Evolutionary conservation across 2,113 vertebrate species (phyloP).

Genomic region (Muscicapa adusta): DNA sequence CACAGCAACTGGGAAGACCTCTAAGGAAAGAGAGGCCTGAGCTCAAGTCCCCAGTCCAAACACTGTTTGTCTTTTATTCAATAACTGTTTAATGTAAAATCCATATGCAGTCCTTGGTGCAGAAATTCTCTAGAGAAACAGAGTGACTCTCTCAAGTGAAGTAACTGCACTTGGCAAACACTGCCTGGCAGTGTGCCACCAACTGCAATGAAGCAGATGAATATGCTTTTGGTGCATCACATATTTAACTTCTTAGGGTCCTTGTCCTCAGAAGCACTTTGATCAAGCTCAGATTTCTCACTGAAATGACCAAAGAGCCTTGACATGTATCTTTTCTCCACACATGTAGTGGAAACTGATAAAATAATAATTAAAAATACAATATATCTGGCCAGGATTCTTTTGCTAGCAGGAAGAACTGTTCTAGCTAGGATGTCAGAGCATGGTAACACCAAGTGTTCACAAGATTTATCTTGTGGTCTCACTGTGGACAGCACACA

Average conservation of each 20-base stretch:
- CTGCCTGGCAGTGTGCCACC: slow-evolving; percentile 45
- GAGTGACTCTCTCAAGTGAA: slow-evolving; percentile 63
- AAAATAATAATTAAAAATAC: background rate
- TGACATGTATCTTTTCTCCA: background rate
- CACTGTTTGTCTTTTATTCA: slow-evolving; percentile 45
- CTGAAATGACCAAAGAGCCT: background rate
- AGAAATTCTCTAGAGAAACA: slow-evolving; percentile 48
- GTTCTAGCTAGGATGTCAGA: background rate
- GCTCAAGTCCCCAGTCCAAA: background rate
- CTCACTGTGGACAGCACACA: background rate
- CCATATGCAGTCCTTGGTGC: slow-evolving; percentile 56
- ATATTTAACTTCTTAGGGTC: slow-evolving; percentile 44
- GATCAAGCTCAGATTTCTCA: background rate
- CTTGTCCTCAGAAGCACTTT: slow-evolving; percentile 42
- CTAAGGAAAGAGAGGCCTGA: slow-evolving; percentile 1
- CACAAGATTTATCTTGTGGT: background rate
- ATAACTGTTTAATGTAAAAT: slow-evolving; percentile 52
- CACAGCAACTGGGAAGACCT: background rate
- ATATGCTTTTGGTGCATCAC: slow-evolving; percentile 26
- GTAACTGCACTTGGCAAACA: slow-evolving; percentile 59
- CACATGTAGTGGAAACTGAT: background rate
- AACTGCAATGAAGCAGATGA: slow-evolving; percentile 46
- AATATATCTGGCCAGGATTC: background rate
- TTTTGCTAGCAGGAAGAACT: background rate
- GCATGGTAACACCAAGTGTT: background rate